Evolutionary conservation across 2,888 invertebrate species (phyloP).

Genomic region (Odontocerum albicorne): DNA sequence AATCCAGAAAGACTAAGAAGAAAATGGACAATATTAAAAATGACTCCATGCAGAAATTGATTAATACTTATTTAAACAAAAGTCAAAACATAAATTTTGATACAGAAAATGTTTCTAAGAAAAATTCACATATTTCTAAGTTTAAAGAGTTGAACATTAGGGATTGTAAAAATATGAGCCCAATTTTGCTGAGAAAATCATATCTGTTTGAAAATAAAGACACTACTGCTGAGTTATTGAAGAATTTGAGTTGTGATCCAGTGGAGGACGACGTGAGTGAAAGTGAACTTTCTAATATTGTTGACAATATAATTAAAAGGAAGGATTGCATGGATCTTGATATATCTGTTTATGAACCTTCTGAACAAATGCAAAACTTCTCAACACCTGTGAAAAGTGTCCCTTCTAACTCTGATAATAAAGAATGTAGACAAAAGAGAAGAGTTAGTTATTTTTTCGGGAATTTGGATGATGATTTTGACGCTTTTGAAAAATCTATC

Average conservation of each 20-base stretch:
- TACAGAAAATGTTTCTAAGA: background rate
- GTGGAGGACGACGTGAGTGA: conserved; percentile 47
- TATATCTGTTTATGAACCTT: background rate
- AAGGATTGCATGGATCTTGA: conserved; percentile 16
- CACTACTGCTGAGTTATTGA: conserved; percentile 15
- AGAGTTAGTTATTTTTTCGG: conserved; percentile 58
- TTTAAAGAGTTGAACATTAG: background rate
- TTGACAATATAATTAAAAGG: conserved; percentile 52
- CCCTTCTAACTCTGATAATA: no score
- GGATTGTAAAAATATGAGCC: conserved; percentile 9
- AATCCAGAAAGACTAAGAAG: conserved; percentile 24
- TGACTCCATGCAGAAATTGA: conserved; percentile 20
- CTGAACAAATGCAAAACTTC: conserved; percentile 6
- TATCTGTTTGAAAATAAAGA: conserved; percentile 17
- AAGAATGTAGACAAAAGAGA: background rate
- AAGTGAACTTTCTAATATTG: conserved; percentile 55
- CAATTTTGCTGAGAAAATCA: conserved; percentile 9
- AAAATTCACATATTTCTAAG: background rate
- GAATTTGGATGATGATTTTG: conserved; percentile 51
- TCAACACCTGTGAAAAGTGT: conserved; percentile 23
- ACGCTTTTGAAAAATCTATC: conserved; percentile 64
- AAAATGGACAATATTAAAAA: conserved; percentile 4
- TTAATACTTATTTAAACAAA: conserved; percentile 22
- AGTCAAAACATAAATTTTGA: background rate
- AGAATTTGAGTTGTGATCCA: conserved; percentile 37